These are phyloP conservation scores for Drosophila limbata DNA, from an alignment of 2,888 invertebrate genomes.

Conservation along the genomic window DNA sequence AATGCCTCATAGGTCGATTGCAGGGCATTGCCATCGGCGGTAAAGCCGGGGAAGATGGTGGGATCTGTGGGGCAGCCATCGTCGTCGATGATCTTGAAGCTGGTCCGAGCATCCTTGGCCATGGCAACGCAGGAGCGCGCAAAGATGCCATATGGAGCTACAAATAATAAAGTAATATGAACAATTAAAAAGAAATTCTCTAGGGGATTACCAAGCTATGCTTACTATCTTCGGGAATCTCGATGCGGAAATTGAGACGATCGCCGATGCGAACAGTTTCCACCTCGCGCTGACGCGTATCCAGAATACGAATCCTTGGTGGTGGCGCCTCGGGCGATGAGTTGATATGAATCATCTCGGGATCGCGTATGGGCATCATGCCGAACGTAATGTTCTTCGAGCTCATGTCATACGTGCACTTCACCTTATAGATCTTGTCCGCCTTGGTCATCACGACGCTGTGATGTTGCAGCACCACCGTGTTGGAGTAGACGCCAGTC, in stretches of 20 bases:
- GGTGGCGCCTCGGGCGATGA: slow-evolving; percentile 97
- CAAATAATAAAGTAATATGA: slow-evolving; percentile 50
- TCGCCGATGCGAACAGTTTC: slow-evolving; percentile 98
- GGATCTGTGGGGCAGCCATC: slow-evolving; percentile 97
- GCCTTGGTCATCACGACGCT: slow-evolving; percentile 98
- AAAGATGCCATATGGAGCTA: slow-evolving; percentile 98
- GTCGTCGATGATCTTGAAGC: slow-evolving; percentile 98
- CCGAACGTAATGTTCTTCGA: slow-evolving; percentile 98
- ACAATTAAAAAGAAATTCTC: neutral
- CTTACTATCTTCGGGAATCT: slow-evolving; percentile 98
- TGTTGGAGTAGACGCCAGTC: slow-evolving; percentile 97
- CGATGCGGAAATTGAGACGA: slow-evolving; percentile 97
- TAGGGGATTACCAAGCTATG: slow-evolving; percentile 38
- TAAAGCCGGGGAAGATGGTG: slow-evolving; percentile 96
- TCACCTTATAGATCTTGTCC: slow-evolving; percentile 98
- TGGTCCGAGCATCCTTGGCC: slow-evolving; percentile 98
- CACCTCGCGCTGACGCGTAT: slow-evolving; percentile 93
- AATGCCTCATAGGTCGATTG: slow-evolving; percentile 97
- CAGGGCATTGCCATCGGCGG: slow-evolving; percentile 94
- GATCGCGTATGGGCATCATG: slow-evolving; percentile 98
- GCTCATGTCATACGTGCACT: slow-evolving; percentile 98
- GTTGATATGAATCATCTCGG: slow-evolving; percentile 98
- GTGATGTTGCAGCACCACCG: slow-evolving; percentile 97
- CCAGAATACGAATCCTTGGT: slow-evolving; percentile 96
- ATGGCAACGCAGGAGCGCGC: slow-evolving; percentile 98